These are phyloP conservation scores for Pseudoatta argentina DNA, from an alignment of 1,140 invertebrate species.

Conservation along the genomic window DNA sequence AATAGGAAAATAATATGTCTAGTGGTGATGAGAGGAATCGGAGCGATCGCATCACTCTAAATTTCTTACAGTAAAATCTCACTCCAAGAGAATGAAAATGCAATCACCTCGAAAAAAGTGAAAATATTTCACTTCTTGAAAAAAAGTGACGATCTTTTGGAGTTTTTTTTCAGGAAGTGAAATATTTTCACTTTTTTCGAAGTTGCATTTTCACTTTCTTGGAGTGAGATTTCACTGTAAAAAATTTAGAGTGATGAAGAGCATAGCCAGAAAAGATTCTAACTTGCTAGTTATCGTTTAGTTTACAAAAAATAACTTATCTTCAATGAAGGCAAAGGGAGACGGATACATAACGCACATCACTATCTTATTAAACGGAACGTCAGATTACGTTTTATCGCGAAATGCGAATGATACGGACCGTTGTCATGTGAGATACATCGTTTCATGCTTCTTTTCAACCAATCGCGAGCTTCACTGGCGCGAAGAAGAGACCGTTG, in stretches of 20 bases:
- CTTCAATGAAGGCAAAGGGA: background rate
- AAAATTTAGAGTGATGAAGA: background rate
- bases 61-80: too few relatives aligned
- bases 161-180: too few relatives aligned
- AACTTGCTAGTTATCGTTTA: slow-evolving; percentile 12
- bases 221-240: too few relatives aligned
- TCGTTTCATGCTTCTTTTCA: background rate
- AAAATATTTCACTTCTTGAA: too few relatives aligned
- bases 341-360: background rate
- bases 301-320: slow-evolving; percentile 16
- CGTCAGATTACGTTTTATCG: slow-evolving; percentile 31
- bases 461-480: background rate
- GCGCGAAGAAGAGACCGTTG: background rate
- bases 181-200: too few relatives aligned
- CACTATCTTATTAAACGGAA: slow-evolving; percentile 40
- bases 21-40: background rate
- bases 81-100: too few relatives aligned
- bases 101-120: too few relatives aligned
- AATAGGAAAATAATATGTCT: background rate
- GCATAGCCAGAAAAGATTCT: background rate
- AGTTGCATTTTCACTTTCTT: too few relatives aligned
- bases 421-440: background rate
- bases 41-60: background rate
- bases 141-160: too few relatives aligned
- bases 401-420: slow-evolving; percentile 13